phyloP scores from a whole-genome alignment of 2,888 invertebrate genomes.

The Drosophila ezoana region DNA sequence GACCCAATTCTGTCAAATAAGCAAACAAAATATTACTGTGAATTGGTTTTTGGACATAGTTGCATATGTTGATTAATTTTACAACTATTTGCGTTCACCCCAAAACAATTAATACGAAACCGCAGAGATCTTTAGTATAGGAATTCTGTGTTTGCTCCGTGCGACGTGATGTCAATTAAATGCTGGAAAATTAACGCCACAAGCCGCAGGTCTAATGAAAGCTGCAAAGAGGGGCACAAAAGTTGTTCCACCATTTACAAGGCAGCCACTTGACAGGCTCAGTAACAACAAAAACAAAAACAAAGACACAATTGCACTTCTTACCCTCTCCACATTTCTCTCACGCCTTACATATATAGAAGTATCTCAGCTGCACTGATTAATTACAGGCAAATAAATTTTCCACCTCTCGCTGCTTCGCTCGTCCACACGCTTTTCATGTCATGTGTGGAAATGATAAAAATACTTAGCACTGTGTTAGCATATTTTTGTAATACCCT shows the following conservation, averaged over 20 bases:
- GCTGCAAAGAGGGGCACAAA: slow-evolving; percentile 24
- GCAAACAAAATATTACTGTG: slow-evolving; percentile 26
- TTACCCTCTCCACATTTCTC: neutral
- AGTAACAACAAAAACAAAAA: slow-evolving; percentile 21
- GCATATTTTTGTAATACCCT: slow-evolving; percentile 23
- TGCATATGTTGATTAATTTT: slow-evolving; percentile 45
- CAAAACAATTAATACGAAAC: slow-evolving; percentile 32
- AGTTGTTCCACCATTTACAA: slow-evolving; percentile 25
- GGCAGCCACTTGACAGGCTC: slow-evolving; percentile 39
- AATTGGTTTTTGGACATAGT: slow-evolving; percentile 20
- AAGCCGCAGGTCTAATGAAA: slow-evolving; percentile 48
- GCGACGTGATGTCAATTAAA: slow-evolving; percentile 83
- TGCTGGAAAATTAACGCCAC: slow-evolving; percentile 80
- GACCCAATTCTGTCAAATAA: slow-evolving; percentile 52
- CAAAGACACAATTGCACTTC: slow-evolving; percentile 29
- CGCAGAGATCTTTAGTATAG: slow-evolving; percentile 3
- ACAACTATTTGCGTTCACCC: slow-evolving; percentile 35
- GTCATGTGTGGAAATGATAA: slow-evolving; percentile 60
- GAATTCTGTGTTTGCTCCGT: slow-evolving; percentile 26
- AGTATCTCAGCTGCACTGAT: slow-evolving; percentile 51
- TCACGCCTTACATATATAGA: neutral
- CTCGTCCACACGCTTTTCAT: slow-evolving; percentile 18
- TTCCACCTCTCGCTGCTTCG: slow-evolving; percentile 11
- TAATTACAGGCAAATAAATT: slow-evolving; percentile 73
- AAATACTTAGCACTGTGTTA: slow-evolving; percentile 64